Percentiles rank a stretch among this genome's conserved stretches.
phyloP scores from a whole-genome alignment of 2,113 vertebrate genomes.

The Oryzias celebensis region DNA sequence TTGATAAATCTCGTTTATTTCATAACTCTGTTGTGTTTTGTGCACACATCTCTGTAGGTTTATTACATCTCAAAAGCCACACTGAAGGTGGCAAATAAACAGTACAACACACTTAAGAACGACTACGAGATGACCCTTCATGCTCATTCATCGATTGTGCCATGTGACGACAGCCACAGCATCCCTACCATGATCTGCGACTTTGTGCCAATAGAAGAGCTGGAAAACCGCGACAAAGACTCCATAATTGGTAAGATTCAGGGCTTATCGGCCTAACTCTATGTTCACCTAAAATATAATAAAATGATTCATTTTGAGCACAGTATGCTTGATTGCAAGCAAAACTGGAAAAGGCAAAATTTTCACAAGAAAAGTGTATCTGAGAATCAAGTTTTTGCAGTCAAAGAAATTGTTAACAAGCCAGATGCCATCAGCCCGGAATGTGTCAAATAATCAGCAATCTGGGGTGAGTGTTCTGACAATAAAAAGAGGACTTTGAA shows the following conservation, averaged over 20 bases:
- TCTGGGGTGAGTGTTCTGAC: too few relatives aligned
- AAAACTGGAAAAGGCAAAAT: too few relatives aligned
- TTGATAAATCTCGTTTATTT: slow-evolving; percentile 23
- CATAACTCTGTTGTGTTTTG: slow-evolving; percentile 5
- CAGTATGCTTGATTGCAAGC: too few relatives aligned
- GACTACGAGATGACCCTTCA: slow-evolving; percentile 90
- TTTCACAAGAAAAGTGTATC: too few relatives aligned
- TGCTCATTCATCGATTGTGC: slow-evolving; percentile 81
- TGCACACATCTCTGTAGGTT: slow-evolving; percentile 71
- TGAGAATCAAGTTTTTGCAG: too few relatives aligned
- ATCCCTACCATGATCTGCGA: slow-evolving; percentile 84
- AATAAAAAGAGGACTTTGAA: too few relatives aligned
- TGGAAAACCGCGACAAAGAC: slow-evolving; percentile 83
- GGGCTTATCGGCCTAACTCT: background rate
- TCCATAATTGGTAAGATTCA: slow-evolving; percentile 81
- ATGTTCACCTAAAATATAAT: background rate
- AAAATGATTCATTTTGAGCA: too few relatives aligned
- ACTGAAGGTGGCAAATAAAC: slow-evolving; percentile 89
- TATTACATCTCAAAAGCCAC: slow-evolving; percentile 88
- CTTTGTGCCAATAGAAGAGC: slow-evolving; percentile 83
- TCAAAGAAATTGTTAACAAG: background rate
- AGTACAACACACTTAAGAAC: slow-evolving; percentile 85
- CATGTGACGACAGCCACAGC: slow-evolving; percentile 76
- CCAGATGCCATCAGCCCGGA: background rate
- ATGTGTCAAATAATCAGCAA: background rate